Base-by-base conservation (phyloP, 1,140 invertebrate species). In the Drosophila tani region DNA sequence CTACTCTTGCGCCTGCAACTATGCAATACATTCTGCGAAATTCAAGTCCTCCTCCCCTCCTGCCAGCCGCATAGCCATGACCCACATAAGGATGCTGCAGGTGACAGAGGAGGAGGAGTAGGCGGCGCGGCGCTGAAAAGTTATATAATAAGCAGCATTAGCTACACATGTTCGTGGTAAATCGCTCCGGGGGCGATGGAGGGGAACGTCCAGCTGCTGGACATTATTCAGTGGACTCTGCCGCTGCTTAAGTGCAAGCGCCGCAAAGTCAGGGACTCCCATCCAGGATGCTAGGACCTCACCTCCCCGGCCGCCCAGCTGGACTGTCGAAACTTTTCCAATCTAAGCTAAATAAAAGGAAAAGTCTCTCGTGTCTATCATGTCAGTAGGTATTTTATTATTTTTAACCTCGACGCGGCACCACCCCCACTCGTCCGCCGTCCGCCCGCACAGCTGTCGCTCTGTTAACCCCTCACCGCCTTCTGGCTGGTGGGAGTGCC, bases 371-470 rank as follows among this genome's bases (percentile, higher is more conserved):
- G 70, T 91, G 88, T 91, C 88, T 85, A 91, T 91, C 88, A 91
- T 91, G 88, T 91, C 88, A 91, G 84, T 90, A 76, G 90, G 79
- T 91, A 91, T 91, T 91, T 91, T 91, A 85, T 91, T 91, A 91
- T 91, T 88, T 88, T 84, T 84, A 87, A 84, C 87, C 85, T 90
- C 66, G 64, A 40, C 57, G 55, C 69, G 40, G 49, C 69, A 29
- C 27, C 47, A 24, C 32, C 41, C 17, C 58, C 57, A n/a, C 35
- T 27, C 4, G 29, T 41, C 41, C 17, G 12, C 15, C 35, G 6
- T 8, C 21, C 49, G 50, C 45, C 64, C 35, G 50, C 58, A 51
- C 59, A 51, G 75, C 77, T 71, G 75, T 68, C 49, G 73, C 86
- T 81, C 65, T 21, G 53, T 75, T 82, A 83, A 83, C 74, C 73